Conservation (phyloP, 2,888 invertebrate species). For the Drosophila neoperkinsi region DNA sequence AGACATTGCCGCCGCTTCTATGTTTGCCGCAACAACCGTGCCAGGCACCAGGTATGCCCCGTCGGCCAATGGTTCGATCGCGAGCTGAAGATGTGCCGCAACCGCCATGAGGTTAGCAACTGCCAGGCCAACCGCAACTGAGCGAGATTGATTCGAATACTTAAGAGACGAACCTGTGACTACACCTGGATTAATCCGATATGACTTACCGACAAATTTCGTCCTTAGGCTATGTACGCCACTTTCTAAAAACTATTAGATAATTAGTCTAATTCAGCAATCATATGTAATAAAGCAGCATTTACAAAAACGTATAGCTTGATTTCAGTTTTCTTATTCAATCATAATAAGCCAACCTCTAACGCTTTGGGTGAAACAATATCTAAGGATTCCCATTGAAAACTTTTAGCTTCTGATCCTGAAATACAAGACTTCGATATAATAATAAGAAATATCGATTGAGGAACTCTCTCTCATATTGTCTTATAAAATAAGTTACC, state of each 20-base stretch:
- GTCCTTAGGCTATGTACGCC: constrained; percentile 12
- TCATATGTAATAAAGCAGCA: constrained; percentile 52
- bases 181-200: constrained; percentile 21
- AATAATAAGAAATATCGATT: not conserved
- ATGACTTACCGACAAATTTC: constrained; percentile 5
- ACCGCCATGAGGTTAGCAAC: constrained; percentile 37
- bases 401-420: not conserved
- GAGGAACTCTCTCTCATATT: not conserved
- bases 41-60: constrained; percentile 46
- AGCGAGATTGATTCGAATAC: constrained; percentile 2
- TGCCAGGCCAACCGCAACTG: constrained; percentile 48
- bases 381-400: not conserved
- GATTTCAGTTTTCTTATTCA: not conserved
- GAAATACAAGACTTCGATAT: not conserved
- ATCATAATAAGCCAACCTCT: not conserved
- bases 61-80: constrained; percentile 59
- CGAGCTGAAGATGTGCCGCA: constrained; percentile 46
- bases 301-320: constrained; percentile 22
- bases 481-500: not conserved
- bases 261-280: constrained; percentile 30
- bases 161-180: not conserved
- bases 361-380: not conserved
- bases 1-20: constrained; percentile 61
- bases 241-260: constrained; percentile 12
- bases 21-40: constrained; percentile 50